A percentile compares a stretch with the other conserved stretches of the same genome.
phyloP scores from a whole-genome alignment of 2,113 vertebrate genomes.

The Grus americana region DNA sequence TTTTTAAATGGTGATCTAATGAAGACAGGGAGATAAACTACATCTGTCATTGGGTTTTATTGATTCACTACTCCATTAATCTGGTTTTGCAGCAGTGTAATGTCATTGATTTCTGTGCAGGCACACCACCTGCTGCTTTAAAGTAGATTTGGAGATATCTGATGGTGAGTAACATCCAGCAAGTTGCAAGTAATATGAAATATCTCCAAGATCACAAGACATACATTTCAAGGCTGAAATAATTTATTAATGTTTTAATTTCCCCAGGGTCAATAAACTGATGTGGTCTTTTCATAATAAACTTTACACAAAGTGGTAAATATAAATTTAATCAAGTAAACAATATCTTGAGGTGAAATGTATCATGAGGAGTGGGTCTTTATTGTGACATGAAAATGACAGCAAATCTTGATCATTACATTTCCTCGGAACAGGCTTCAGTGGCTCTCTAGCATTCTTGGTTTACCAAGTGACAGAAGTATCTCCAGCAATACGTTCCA shows the following conservation, averaged over 20 bases:
- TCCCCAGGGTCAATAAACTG: not conserved
- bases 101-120: constrained; percentile 20
- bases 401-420: not conserved
- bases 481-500: not conserved
- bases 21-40: constrained; percentile 1
- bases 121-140: not conserved
- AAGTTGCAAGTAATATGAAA: not conserved
- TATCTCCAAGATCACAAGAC: not conserved
- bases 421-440: not conserved
- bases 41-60: not conserved
- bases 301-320: not conserved
- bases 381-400: not conserved
- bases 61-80: not conserved
- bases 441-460: not conserved
- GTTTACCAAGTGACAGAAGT: not conserved
- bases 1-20: not conserved
- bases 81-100: not conserved
- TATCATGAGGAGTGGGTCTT: not conserved
- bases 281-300: not conserved
- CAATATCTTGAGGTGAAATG: not conserved
- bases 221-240: not conserved
- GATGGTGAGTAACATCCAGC: not conserved
- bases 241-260: not conserved
- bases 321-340: not conserved
- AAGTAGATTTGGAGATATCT: constrained; percentile 8